Conservation (phyloP, 2,113 vertebrate species). For the Melanostigma gelatinosum region DNA sequence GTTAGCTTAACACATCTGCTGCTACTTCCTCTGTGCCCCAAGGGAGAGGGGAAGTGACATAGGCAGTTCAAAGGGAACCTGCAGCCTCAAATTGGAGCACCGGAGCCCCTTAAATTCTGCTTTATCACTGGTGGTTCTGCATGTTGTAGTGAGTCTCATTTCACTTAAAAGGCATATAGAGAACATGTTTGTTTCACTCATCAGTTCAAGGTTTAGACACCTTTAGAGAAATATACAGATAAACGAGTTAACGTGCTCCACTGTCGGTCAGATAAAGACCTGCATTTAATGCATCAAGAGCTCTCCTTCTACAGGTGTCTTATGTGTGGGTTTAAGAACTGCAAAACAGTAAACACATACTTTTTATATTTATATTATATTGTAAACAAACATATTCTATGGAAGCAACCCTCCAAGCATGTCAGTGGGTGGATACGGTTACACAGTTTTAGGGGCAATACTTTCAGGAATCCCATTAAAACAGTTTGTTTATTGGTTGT, state of each 20-base stretch:
- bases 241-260: background rate
- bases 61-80: constrained; percentile 73
- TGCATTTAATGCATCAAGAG: background rate
- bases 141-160: constrained; percentile 38
- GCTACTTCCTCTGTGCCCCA: constrained; percentile 64
- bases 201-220: background rate
- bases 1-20: constrained; percentile 76
- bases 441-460: constrained; percentile 9
- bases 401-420: background rate
- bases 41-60: constrained; percentile 72
- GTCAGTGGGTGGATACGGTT: background rate
- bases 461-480: constrained; percentile 66
- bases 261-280: background rate
- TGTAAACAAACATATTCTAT: background rate
- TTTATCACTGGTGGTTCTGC: constrained; percentile 24
- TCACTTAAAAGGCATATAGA: constrained; percentile 7
- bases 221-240: background rate
- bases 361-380: background rate
- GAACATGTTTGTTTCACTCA: background rate
- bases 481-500: constrained; percentile 54
- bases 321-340: background rate
- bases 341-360: background rate
- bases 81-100: constrained; percentile 59
- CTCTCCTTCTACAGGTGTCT: background rate
- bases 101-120: constrained; percentile 23